Evolutionary conservation across 2,888 invertebrate species (phyloP).

Genomic region (Eupelmus urozonus): DNA sequence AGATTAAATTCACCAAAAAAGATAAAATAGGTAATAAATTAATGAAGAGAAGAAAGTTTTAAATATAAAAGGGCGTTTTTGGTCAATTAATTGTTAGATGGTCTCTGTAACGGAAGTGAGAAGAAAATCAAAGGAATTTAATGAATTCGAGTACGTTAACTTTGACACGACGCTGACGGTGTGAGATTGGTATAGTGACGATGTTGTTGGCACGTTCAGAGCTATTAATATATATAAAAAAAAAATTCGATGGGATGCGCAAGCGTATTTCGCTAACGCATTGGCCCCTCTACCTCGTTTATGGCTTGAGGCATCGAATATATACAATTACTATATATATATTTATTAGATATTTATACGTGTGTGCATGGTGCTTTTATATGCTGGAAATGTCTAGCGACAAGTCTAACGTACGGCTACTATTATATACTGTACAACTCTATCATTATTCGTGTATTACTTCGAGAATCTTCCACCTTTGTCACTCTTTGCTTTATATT

Average conservation of each 20-base stretch:
- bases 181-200: slow-evolving; percentile 69
- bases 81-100: not conserved
- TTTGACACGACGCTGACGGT: slow-evolving; percentile 67
- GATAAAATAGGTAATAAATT: not conserved
- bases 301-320: slow-evolving; percentile 70
- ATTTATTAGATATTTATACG: slow-evolving; percentile 64
- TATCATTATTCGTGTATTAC: slow-evolving; percentile 62
- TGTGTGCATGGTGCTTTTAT: slow-evolving; percentile 73
- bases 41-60: not conserved
- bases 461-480: slow-evolving; percentile 58
- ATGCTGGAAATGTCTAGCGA: slow-evolving; percentile 72
- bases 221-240: no score
- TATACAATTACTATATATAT: slow-evolving; percentile 58
- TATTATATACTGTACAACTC: slow-evolving; percentile 60
- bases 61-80: not conserved
- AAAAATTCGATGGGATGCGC: slow-evolving; percentile 11
- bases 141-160: slow-evolving; percentile 38
- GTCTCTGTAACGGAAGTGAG: not conserved
- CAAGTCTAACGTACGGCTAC: slow-evolving; percentile 67
- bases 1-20: no score
- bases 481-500: slow-evolving; percentile 44
- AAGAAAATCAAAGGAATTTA: not conserved
- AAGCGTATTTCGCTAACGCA: not conserved
- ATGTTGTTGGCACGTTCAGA: slow-evolving; percentile 73
- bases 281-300: not conserved